These are phyloP conservation scores for Platyrinchus mystaceus DNA, from an alignment of 2,797 vertebrate species.

Conservation along the genomic window DNA sequence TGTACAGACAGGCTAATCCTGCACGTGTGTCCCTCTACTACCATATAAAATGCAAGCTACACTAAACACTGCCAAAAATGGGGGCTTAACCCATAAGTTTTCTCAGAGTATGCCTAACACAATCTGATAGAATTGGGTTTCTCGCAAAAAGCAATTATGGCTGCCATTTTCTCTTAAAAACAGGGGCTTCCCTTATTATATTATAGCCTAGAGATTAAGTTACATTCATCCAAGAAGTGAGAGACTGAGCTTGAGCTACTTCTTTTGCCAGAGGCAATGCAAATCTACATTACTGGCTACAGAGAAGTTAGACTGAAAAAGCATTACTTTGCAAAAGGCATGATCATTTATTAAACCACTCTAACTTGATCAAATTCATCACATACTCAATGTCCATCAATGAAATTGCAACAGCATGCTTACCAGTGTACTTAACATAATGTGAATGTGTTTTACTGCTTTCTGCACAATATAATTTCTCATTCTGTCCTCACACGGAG, in stretches of 20 bases:
- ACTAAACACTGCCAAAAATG: neutral
- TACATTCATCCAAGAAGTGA: constrained; percentile 3
- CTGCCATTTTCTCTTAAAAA: neutral
- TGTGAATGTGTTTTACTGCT: constrained; percentile 60
- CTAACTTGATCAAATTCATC: constrained; percentile 19
- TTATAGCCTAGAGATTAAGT: neutral
- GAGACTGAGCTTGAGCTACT: neutral
- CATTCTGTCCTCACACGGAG: constrained; percentile 9
- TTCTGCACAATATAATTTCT: constrained; percentile 41
- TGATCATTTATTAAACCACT: constrained; percentile 22
- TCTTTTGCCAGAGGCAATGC: constrained; percentile 44
- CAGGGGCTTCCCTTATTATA: neutral
- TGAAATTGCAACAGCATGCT: neutral
- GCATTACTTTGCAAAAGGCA: constrained; percentile 7
- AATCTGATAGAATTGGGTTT: constrained; percentile 17
- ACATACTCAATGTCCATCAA: constrained; percentile 15
- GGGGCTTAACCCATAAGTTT: neutral
- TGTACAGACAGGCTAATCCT: neutral
- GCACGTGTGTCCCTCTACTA: neutral
- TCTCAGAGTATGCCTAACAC: neutral
- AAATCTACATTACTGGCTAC: constrained; percentile 15
- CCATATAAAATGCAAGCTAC: neutral
- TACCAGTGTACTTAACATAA: constrained; percentile 35
- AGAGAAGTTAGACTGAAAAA: neutral
- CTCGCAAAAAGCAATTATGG: neutral